These are phyloP conservation scores for Vultur gryphus DNA, from an alignment of 2,797 vertebrate species.

Conservation along the genomic window DNA sequence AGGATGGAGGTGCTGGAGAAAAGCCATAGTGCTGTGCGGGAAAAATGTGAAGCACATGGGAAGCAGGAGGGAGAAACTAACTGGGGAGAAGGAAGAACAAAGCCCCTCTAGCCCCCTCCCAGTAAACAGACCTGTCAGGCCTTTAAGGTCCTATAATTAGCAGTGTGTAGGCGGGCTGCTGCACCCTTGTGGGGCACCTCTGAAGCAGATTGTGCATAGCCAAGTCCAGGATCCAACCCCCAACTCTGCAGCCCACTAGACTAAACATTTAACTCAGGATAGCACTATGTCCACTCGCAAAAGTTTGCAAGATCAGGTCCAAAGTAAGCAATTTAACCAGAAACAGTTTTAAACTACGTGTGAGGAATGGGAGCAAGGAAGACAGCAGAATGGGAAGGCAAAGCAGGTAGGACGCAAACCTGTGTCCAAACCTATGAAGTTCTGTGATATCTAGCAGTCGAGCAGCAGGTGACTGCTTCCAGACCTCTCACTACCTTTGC, in stretches of 20 bases:
- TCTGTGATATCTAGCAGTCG: not conserved
- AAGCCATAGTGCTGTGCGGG: not conserved
- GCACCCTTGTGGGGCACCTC: not conserved
- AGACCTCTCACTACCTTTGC: not conserved
- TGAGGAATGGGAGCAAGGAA: not conserved
- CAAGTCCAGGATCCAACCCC: not conserved
- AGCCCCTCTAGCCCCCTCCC: not conserved
- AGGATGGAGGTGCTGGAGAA: not conserved
- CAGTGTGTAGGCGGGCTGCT: not conserved
- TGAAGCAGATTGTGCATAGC: not conserved
- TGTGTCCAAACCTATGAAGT: not conserved
- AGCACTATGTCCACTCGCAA: not conserved
- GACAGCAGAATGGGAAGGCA: not conserved
- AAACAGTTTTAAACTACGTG: not conserved
- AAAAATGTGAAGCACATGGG: not conserved
- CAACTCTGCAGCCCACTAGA: not conserved
- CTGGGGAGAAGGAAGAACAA: not conserved
- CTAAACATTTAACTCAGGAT: not conserved
- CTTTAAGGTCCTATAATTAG: not conserved
- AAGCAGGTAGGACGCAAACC: not conserved
- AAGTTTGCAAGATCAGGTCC: not conserved
- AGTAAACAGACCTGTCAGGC: not conserved
- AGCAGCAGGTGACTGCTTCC: not conserved
- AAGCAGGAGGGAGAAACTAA: not conserved
- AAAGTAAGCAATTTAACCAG: not conserved